Evolutionary conservation across 2,888 invertebrate species (phyloP), one percentile per base, ranked within the genome.

Genomic region (Athalia circularis): DNA sequence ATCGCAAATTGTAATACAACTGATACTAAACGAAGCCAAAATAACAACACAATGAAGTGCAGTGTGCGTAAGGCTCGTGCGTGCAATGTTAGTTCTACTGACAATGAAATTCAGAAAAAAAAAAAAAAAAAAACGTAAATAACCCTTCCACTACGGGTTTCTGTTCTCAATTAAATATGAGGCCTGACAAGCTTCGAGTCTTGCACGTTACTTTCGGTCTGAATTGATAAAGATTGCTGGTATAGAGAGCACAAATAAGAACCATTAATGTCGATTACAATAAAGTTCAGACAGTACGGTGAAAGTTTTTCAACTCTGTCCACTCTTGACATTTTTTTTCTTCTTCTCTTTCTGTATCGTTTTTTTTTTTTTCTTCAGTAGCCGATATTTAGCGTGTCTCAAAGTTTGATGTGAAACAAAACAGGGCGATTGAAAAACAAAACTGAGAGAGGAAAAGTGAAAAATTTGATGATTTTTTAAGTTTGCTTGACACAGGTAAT

Each of bases 211-310:
- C 9, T 68, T 47, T 59, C 4, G 29, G 45, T 57, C 45, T 72
- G 57, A 65, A 57, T 43, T 65, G 43, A 75, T 43, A 67, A 11
- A 7, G 29, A 7, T n/a, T 43, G 62, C 8, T 5, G 54, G 15
- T 43, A 5, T 13, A 7, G 29, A 52, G 43, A 50, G 50, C 2
- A 29, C 8, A 67, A 67, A n/a, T 4, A 48, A 77, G 50, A 77
- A 67, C 65, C 43, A 65, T 43, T 57, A 54, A 13, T 52, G 57
- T 77, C 57, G 67, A 77, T 64, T 67, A 54, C 4, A n/a, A 59
- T 11, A 45, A 65, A 77, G 47, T 65, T 67, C 65, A 43, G 65
- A 57, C 45, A 72, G 57, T 47, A 59, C 45, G 9, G 47, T 54
- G 13, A 57, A 70, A 70, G 11, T 70, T 68, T 68, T 57, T n/a